Conservation (phyloP, 2,113 vertebrate genomes). For the Pelusios castaneus region DNA sequence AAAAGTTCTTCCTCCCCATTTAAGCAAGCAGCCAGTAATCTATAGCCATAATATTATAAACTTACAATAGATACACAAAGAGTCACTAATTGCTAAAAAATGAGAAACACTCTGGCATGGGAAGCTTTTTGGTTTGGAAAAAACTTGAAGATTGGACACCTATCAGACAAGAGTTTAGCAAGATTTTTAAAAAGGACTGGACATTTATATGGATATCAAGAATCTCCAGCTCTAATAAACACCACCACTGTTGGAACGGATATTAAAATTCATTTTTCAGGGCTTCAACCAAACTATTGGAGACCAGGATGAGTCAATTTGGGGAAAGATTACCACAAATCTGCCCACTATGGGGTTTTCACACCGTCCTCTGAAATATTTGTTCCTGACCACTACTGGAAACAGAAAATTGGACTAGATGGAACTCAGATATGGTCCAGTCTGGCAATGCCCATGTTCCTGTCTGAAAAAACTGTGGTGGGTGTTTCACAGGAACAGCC, state of each 20-base stretch:
- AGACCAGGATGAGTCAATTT: neutral
- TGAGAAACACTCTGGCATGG: neutral
- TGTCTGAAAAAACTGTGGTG: neutral
- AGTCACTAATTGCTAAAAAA: neutral
- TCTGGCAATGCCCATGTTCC: neutral
- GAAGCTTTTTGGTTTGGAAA: neutral
- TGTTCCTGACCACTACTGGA: neutral
- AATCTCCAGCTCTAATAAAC: neutral
- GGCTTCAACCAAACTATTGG: neutral
- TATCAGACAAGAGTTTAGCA: neutral
- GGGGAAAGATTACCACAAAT: neutral
- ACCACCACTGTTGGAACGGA: neutral
- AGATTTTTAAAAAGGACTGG: neutral
- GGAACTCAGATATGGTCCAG: neutral
- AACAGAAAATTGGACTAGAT: neutral
- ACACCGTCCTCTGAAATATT: fast-evolving
- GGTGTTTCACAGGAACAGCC: neutral
- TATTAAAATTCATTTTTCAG: neutral
- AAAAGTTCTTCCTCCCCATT: neutral
- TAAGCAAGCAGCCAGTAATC: neutral
- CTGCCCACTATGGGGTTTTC: neutral
- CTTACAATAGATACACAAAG: neutral
- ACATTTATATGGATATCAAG: neutral
- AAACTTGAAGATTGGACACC: neutral
- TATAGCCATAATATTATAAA: neutral